These are phyloP conservation scores for Hemicordylus capensis DNA, from an alignment of 2,113 vertebrate genomes.

Conservation along the genomic window DNA sequence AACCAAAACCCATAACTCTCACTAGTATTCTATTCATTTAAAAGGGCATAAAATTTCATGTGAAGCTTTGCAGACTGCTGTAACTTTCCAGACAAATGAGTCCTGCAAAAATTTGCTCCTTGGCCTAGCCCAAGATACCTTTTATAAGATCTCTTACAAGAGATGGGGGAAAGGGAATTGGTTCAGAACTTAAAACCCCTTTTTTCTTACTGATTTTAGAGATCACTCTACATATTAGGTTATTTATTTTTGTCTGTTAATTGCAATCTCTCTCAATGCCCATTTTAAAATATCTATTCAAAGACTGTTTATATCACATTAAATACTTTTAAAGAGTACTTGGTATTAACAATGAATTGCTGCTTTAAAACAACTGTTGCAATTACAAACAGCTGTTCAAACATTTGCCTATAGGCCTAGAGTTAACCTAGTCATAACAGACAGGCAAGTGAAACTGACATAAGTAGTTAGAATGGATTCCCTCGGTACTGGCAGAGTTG, in stretches of 20 bases:
- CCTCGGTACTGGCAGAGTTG: background rate
- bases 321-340: background rate
- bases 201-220: background rate
- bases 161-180: background rate
- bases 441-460: background rate
- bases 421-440: background rate
- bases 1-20: background rate
- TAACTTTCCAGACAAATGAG: background rate
- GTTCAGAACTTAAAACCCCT: background rate
- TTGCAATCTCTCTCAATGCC: background rate
- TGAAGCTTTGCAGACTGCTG: background rate
- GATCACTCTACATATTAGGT: background rate
- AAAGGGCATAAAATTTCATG: background rate
- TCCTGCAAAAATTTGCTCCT: background rate
- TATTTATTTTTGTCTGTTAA: background rate
- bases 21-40: background rate
- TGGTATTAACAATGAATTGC: background rate
- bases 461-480: background rate
- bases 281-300: background rate
- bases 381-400: background rate
- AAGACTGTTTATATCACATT: background rate
- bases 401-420: background rate
- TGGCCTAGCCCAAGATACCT: background rate
- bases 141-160: too few species aligned
- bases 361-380: background rate